Evolutionary conservation across 2,113 vertebrate genomes (phyloP).

Genomic region (Cyrtonyx montezumae): DNA sequence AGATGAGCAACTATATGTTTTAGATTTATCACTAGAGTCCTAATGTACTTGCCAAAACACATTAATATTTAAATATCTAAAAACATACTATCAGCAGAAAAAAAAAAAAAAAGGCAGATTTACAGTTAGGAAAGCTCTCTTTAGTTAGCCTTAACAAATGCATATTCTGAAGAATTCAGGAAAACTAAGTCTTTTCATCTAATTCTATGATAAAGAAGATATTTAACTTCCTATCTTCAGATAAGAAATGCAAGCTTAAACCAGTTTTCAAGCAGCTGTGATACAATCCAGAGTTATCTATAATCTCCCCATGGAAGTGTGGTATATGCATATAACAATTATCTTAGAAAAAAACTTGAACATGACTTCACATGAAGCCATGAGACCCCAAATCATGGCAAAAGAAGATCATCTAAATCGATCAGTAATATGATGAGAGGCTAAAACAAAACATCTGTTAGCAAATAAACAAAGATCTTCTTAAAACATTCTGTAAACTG

Average conservation of each 20-base stretch:
- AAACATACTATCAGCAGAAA: conserved; percentile 69
- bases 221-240: not conserved
- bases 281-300: not conserved
- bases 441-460: not conserved
- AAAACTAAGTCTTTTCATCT: not conserved
- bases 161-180: not conserved
- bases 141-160: not conserved
- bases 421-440: not conserved
- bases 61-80: conserved; percentile 80
- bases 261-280: not conserved
- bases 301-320: not conserved
- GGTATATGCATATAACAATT: not conserved
- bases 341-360: not conserved
- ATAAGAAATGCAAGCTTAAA: not conserved
- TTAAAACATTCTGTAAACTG: not conserved
- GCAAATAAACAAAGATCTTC: not conserved
- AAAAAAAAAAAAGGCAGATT: conserved; percentile 43
- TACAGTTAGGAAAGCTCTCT: conserved; percentile 29
- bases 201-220: not conserved
- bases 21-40: conserved; percentile 72
- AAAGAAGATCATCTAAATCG: not conserved
- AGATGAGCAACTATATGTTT: conserved; percentile 73
- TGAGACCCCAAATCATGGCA: not conserved
- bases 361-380: not conserved
- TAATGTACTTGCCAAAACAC: conserved; percentile 75